Conservation (phyloP, 1,140 invertebrate genomes). For the Drosophila suzukii region DNA sequence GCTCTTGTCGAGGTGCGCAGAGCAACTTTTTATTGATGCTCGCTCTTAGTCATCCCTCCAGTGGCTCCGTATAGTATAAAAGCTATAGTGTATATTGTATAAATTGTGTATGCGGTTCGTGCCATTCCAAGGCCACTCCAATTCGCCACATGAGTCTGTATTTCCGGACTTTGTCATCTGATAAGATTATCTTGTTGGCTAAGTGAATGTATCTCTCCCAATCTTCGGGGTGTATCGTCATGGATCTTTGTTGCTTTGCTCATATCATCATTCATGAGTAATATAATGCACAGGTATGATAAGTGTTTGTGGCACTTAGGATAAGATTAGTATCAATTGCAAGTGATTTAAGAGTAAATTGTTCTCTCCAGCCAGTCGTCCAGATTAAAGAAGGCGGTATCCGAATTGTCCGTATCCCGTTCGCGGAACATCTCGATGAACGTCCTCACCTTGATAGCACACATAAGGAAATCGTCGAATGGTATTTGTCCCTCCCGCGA, state of each 20-base stretch:
- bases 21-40: constrained; percentile 25
- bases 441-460: constrained; percentile 95
- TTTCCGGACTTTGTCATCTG: constrained; percentile 51
- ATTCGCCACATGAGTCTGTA: constrained; percentile 49
- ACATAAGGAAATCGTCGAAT: constrained; percentile 98
- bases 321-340: constrained; percentile 60
- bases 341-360: constrained; percentile 86
- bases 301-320: constrained; percentile 76
- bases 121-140: constrained; percentile 62
- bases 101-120: constrained; percentile 26
- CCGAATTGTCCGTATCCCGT: constrained; percentile 88
- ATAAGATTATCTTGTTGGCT: constrained; percentile 44
- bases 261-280: constrained; percentile 14
- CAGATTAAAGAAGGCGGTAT: constrained; percentile 91
- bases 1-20: constrained; percentile 38
- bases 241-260: constrained; percentile 28
- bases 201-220: constrained; percentile 29
- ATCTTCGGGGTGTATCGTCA: constrained; percentile 23
- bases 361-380: constrained; percentile 95
- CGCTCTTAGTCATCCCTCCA: constrained; percentile 60
- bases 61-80: constrained; percentile 19
- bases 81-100: constrained; percentile 24
- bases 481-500: constrained; percentile 92
- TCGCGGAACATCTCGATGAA: constrained; percentile 95
- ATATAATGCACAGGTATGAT: constrained; percentile 28